Evolutionary conservation across 2,888 invertebrate species (phyloP).

Genomic region (Scotopteryx bipunctaria): DNA sequence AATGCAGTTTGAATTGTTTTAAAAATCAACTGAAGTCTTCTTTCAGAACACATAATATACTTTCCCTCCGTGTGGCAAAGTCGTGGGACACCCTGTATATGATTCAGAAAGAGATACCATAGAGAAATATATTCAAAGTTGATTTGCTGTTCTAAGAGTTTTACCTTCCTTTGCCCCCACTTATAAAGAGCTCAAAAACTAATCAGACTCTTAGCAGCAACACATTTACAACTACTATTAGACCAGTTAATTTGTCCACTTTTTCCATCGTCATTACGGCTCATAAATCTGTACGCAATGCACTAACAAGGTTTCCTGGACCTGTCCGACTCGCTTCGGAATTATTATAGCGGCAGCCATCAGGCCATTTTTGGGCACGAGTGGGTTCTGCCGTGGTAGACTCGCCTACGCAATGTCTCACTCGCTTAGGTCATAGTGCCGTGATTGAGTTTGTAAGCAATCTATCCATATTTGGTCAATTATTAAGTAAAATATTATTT

Average conservation of each 20-base stretch:
- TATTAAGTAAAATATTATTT: too few relatives aligned
- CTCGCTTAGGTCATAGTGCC: conserved; percentile 12
- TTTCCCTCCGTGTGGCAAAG: too few relatives aligned
- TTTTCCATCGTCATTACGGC: conserved; percentile 5
- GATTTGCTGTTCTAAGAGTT: too few relatives aligned
- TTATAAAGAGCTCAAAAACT: too few relatives aligned
- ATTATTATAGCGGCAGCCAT: conserved; percentile 10
- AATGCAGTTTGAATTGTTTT: too few relatives aligned
- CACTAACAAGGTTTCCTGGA: conserved; percentile 17
- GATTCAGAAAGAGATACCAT: too few relatives aligned
- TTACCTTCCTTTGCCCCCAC: too few relatives aligned
- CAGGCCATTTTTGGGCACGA: conserved; percentile 20
- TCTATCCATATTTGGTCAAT: conserved; percentile 1
- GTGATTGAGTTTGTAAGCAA: neutral
- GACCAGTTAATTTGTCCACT: conserved; percentile 11
- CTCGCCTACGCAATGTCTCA: conserved; percentile 21
- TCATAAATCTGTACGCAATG: conserved; percentile 17
- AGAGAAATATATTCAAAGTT: too few relatives aligned
- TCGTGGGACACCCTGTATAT: too few relatives aligned
- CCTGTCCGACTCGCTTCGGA: conserved; percentile 13
- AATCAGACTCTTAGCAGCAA: conserved; percentile 6
- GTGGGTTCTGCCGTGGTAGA: conserved; percentile 7
- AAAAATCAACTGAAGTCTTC: too few relatives aligned
- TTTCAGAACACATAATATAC: too few relatives aligned
- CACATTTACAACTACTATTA: conserved; percentile 1